Conservation (phyloP, 1,140 invertebrate genomes). For the Drosophila nasuta region DNA sequence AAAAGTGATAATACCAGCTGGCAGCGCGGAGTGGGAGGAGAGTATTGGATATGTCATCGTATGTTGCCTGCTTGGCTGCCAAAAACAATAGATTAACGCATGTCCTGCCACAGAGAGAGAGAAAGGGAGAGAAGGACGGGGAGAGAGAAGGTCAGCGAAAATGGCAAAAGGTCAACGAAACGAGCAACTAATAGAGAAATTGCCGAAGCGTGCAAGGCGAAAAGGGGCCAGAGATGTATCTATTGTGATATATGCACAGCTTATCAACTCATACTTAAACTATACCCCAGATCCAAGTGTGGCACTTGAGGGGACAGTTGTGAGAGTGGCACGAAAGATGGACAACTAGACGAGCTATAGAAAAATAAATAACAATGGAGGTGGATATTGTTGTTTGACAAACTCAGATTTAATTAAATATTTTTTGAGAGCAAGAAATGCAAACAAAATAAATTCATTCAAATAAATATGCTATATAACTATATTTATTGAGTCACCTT, state of each 20-base stretch:
- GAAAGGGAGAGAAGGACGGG: no score
- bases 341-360: neutral
- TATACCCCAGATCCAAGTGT: conserved; percentile 12
- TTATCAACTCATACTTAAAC: conserved; percentile 18
- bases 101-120: conserved; percentile 8
- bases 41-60: conserved; percentile 44
- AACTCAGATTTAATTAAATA: no score
- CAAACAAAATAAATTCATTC: neutral
- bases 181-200: conserved; percentile 42
- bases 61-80: conserved; percentile 62
- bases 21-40: no score
- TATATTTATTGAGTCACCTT: no score
- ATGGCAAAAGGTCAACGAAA: conserved; percentile 39
- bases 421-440: no score
- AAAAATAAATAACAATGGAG: neutral
- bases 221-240: conserved; percentile 4
- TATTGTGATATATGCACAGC: conserved; percentile 26
- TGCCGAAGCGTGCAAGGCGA: conserved; percentile 27
- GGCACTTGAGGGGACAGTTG: conserved; percentile 6
- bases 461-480: neutral
- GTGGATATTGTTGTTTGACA: neutral
- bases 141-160: conserved; percentile 26
- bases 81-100: conserved; percentile 80
- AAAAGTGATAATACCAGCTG: conserved; percentile 62
- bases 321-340: neutral